Evolutionary conservation across 1,140 invertebrate species (phyloP), one percentile per base, ranked within the genome.

Genomic region (Ooceraea biroi): DNA sequence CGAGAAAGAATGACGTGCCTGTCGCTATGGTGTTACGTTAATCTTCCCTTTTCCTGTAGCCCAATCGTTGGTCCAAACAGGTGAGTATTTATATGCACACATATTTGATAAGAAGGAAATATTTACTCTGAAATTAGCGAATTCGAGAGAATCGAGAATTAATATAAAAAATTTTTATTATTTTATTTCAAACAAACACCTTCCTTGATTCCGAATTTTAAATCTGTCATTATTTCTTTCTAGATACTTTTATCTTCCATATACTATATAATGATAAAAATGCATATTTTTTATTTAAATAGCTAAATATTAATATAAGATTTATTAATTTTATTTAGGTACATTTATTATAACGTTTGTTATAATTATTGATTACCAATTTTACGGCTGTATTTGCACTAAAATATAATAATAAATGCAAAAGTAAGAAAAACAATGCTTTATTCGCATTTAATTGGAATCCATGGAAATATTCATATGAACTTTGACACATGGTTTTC

Each of bases 1-100:
- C 80, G 69, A 74, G 55, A 85, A 90, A 88, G 87, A 84, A 80
- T 57, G 41, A 41, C 22, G 25, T 27, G 30, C 46, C 41, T 44
- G 61, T 30, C 25, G 57, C 17, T 63, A n/a, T 14, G 22, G 17
- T 7, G 3, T 72, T 61, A 65, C 74, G n/a, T 77, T 77, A 41
- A 77, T 77, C 74, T 50, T 77, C 30, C 7, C 11, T 14, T n/a
- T 19, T 30, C 12, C 44, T 19, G 12, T 3, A 46, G 36, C 11
- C 36, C 41, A 27, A 22, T n/a, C 4, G 46, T 27, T 14, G n/a
- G 19, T 3, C 14, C 48, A n/a, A n/a, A 77, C 30, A 27, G 52
- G 12, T 19, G 14, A 52, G 66, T 27, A 36, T 66, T 66, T 65
- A 10, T 65, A 52, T 12, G 12, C 14, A 3, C 7, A 50, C 22